Evolutionary conservation across 64 coral and sea anemone species (phyloP), one percentile per base, ranked within the genome.

Genomic region (Pocillopora damicornis): DNA sequence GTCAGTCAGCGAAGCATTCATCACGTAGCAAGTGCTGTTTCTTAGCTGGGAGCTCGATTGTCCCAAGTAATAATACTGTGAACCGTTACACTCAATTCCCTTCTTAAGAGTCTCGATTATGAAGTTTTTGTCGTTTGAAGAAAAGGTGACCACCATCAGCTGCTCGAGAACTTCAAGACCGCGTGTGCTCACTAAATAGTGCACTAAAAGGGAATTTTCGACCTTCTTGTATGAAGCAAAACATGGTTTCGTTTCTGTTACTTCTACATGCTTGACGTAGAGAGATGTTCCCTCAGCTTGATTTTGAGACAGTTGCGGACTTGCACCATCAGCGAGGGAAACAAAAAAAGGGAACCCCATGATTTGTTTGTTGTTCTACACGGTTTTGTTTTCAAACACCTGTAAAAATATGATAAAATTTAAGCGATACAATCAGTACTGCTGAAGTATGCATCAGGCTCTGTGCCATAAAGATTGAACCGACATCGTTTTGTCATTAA

Each of bases 11-110:
- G 64, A 86, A 13, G 69, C 87, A 59, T 95, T 92, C 17, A 92
- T 80, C 61, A 92, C 36, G 12, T 78, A 92, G 37, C 94, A 92
- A 6, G 87, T 92, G 61, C 92, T 89, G 71, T 92, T 76, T 69
- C 86, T 88, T 2, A 95, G 90, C 75, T 91, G 89, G 16, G 58
- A 65, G 13, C 13, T 60, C 1, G 89, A 91, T 30, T 84, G 89
- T 9, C 89, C 89, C 73, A 91, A 23, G 73, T 83, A 91, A 15
- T 78, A 71, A 66, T 91, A 91, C 60, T 42, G 61, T n/a, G 80
- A 73, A 22, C 89, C 89, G 25, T 91, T 81, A 2, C 81, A 60
- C 35, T 81, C 81, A 25, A 91, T 60, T 11, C 89, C 89, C 4
- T 81, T 77, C 17, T 85, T 75, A 2, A 91, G 57, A 76, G 75